Evolutionary conservation across 2,797 vertebrate species (phyloP), one percentile per base, ranked within the genome.

Genomic region (Lithobates sylvaticus): DNA sequence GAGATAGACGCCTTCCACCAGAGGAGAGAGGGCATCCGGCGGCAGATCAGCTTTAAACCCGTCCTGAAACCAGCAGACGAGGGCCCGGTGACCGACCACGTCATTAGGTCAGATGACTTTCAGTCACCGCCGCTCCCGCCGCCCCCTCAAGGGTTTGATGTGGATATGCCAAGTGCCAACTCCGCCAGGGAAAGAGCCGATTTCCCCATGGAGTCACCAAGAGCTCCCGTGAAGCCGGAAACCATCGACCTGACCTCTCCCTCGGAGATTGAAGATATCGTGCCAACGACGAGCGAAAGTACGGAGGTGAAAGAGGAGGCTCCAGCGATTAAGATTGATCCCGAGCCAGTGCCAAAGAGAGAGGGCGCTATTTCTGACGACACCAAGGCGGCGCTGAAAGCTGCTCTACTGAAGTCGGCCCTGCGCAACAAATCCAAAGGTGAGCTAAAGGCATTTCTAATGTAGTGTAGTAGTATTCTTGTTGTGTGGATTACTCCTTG

Each of bases 291-390:
- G 10, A 15, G 3, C 5, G 89, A 89, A n/a, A 90, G 88, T 0
- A 26, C 81, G 0, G 76, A 85, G 0, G 78, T 84, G 10, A 86
- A 89, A 0, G 90, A 92, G 1, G 91, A 91, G 70, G 90, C 90
- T 3, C 89, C 91, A 21, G 88, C 84, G 18, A 89, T 89, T 23
- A 95, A 93, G 89, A 88, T 86, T 0, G 94, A 93, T 87, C 84
- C 90, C 2, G 93, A 91, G 0, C 91, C 93, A 3, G 94, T 90
- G 0, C 91, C 95, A 3, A 95, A 96, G 85, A 95, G 94, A 88
- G 97, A 98, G 7, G 97, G 97, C 0, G 96, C 97, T 13, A 99
- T 98, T 91, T 99, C 97, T 0, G 96, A 98, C 8, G 97, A 97
- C 81, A 98, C 98, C 50, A 99, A 99, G 91, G 96, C 96, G 0